A percentile compares a stretch with the other conserved stretches of the same genome.
Conservation (phyloP, 2,888 invertebrate species). For the Gandaritis pyraliata region DNA sequence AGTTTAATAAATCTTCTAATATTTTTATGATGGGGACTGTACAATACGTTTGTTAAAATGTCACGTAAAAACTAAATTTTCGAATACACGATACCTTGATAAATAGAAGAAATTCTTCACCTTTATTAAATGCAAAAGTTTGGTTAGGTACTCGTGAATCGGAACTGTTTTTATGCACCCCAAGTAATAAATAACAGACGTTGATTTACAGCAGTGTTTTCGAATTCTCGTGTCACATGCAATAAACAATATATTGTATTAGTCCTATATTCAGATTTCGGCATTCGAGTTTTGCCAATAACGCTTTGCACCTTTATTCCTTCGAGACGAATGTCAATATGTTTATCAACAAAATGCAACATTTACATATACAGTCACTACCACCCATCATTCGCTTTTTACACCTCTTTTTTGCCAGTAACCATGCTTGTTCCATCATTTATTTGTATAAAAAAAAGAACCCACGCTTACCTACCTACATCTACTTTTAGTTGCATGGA, state of each 20-base stretch:
- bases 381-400: no score
- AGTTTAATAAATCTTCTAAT: no score
- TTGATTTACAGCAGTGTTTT: constrained; percentile 29
- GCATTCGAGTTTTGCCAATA: neutral
- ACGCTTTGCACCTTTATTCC: neutral
- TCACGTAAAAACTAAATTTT: no score
- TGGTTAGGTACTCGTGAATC: constrained; percentile 4
- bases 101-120: neutral
- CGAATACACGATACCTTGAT: no score
- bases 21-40: no score
- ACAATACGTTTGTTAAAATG: no score
- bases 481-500: no score
- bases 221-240: constrained; percentile 11
- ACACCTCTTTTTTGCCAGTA: no score
- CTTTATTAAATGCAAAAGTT: neutral
- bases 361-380: no score
- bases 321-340: neutral
- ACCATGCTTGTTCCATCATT: no score
- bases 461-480: no score
- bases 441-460: no score
- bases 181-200: constrained; percentile 22
- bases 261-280: constrained; percentile 2
- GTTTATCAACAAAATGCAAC: neutral
- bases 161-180: constrained; percentile 19
- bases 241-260: constrained; percentile 21